Base-by-base conservation (phyloP, 2,888 invertebrate genomes). In the Pharmacophagus antenor region DNA sequence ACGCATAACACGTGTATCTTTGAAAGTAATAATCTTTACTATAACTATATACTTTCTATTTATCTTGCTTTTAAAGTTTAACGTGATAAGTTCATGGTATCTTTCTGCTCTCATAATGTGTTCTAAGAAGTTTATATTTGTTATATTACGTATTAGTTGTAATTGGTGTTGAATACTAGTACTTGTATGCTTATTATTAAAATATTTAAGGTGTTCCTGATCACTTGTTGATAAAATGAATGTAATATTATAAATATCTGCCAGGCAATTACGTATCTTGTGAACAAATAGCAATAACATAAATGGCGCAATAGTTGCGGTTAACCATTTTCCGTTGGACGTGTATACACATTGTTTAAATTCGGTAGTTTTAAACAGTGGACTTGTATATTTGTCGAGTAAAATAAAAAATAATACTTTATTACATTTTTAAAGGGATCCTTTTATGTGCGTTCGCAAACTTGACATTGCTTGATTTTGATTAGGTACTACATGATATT, bases 101-200 rank as follows among this genome's bases (percentile, higher is more conserved):
- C 7, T 12, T 56, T 10, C 31, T 55, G 55, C 55, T 60, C 46
- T 46, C 50, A 37, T 50, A 51, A n/a, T 51, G n/a, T 50, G 48
- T 55, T 55, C 17, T 60, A 51, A 23, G 55, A n/a, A 18, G 22
- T 48, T 37, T 46, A 22, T 57, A 41, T 47, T 61, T 66, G 63
- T 62, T 61, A 51, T 65, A 67, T 65, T 65, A 65, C 65, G 62
- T 57, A 58, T 73, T 71, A 73, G 67, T 72, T 71, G 70, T 74
- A 70, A 71, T 69, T 66, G 65, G 65, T 74, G 71, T 68, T 68
- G 67, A 70, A 46, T 76, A 75, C 75, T 70, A 62, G 25, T 64
- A 67, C 65, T 66, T 67, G 67, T 65, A 67, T 70, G 61, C 67
- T 67, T 67, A 58, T 68, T 67, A 66, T 63, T 66, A 65, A 63